phyloP scores from a whole-genome alignment of 2,888 invertebrate species.

The Pollenia angustigena region DNA sequence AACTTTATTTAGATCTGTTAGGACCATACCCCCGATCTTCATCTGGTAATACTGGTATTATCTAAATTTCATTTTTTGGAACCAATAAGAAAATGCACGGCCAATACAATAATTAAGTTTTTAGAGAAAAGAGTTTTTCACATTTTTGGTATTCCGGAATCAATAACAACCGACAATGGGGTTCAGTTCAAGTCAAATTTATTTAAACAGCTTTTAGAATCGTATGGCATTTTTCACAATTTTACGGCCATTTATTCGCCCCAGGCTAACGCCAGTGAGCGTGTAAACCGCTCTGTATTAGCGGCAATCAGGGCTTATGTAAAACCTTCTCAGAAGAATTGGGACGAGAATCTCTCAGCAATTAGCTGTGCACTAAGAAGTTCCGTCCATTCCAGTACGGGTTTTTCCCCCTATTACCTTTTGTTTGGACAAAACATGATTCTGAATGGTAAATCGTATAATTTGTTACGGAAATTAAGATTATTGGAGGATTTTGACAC shows the following conservation, averaged over 20 bases:
- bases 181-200: conserved; percentile 10
- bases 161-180: conserved; percentile 30
- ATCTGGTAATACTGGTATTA: conserved; percentile 57
- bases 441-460: background rate
- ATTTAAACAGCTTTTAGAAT: conserved; percentile 2
- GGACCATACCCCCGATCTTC: conserved; percentile 63
- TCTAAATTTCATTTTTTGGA: conserved; percentile 66
- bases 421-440: conserved; percentile 44
- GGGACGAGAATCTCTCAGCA: conserved; percentile 12
- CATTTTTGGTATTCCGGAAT: conserved; percentile 26
- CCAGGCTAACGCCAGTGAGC: conserved; percentile 10
- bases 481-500: background rate
- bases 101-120: too few species aligned
- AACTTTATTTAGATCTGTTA: conserved; percentile 59
- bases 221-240: conserved; percentile 19
- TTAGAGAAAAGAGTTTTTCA: too few species aligned
- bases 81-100: conserved; percentile 62
- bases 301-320: conserved; percentile 31
- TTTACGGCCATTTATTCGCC: conserved; percentile 10
- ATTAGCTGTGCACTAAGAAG: conserved; percentile 33
- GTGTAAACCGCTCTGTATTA: background rate
- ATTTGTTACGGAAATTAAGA: background rate
- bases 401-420: conserved; percentile 36
- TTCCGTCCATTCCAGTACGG: conserved; percentile 17
- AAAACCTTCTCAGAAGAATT: conserved; percentile 23